These are phyloP conservation scores for Orestias chungarensis DNA, from an alignment of 2,797 vertebrate species.

Conservation along the genomic window DNA sequence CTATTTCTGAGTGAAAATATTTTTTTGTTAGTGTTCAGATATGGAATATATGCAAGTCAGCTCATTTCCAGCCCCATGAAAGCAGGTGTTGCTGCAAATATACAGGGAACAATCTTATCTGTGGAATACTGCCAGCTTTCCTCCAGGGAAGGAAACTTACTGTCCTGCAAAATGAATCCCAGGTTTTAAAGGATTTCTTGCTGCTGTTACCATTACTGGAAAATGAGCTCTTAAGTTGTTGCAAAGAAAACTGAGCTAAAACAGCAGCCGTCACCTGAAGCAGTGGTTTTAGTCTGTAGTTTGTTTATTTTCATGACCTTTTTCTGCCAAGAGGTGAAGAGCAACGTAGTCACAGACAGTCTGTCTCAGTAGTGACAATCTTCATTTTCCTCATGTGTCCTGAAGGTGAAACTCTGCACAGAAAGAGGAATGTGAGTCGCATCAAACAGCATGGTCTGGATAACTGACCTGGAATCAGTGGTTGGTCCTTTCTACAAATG, in stretches of 20 bases:
- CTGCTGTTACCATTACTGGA: not conserved
- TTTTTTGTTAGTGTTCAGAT: not conserved
- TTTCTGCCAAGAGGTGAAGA: not conserved
- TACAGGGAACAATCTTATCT: not conserved
- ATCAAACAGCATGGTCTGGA: not conserved
- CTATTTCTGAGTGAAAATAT: not conserved
- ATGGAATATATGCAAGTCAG: not conserved
- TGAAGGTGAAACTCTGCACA: not conserved
- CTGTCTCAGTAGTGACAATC: not conserved
- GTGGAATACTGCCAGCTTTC: not conserved
- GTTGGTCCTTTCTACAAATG: too few species aligned
- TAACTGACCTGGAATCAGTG: not conserved
- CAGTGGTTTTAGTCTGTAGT: not conserved
- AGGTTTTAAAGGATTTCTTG: not conserved
- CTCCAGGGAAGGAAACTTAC: not conserved
- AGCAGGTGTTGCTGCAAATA: not conserved
- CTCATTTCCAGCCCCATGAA: not conserved
- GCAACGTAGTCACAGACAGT: not conserved
- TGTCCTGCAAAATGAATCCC: not conserved
- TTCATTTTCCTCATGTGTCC: not conserved
- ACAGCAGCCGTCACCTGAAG: not conserved
- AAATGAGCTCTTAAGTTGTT: not conserved
- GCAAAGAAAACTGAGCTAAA: not conserved
- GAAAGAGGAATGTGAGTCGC: not conserved
- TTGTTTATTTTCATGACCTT: conserved; percentile 1